Evolutionary conservation across 2,888 invertebrate genomes (phyloP), one percentile per base, ranked within the genome.

Genomic region (Choristoneura rosaceana): DNA sequence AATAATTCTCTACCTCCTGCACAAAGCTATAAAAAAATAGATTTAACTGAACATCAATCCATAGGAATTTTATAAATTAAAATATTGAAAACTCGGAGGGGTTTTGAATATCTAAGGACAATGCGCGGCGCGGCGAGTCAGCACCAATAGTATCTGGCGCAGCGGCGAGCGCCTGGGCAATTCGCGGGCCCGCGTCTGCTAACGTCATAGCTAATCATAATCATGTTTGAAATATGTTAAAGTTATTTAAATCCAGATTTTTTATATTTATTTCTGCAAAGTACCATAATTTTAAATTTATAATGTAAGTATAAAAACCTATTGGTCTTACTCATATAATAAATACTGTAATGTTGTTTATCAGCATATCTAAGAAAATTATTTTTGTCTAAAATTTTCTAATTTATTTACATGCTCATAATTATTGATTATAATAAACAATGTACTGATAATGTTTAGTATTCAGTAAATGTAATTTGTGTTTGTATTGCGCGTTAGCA

Each of bases 291-390:
- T 64, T 58, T 47, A 64, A 70, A 61, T 43, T 52, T 65, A 59
- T 64, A 25, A 65, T 60, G 50, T 66, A 61, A 66, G 60, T 68
- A 50, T 71, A 61, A 66, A 61, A 64, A 64, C 63, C 64, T 58
- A 64, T 58, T 59, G 64, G 70, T 58, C 70, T 58, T 69, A 69
- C 69, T 69, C 69, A 43, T 70, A 45, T 70, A 70, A 70, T 70
- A 65, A 25, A 60, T 70, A 60, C 58, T 64, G 41, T 70, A 63
- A 70, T 60, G 60, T 38, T 47, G 43, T 43, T 43, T 14, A 15
- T 17, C 17, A 43, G 41, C 25, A 33, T 25, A 25, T 38, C 34
- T 52, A 33, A 17, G 60, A 15, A 52, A 60, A 15, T 45, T 17
- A 52, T 70, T 61, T 61, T 66, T 60, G 41, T 41, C 60, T 61